phyloP scores from a whole-genome alignment of 1,140 invertebrate genomes.

The Paramacrobiotus metropolitanus region DNA sequence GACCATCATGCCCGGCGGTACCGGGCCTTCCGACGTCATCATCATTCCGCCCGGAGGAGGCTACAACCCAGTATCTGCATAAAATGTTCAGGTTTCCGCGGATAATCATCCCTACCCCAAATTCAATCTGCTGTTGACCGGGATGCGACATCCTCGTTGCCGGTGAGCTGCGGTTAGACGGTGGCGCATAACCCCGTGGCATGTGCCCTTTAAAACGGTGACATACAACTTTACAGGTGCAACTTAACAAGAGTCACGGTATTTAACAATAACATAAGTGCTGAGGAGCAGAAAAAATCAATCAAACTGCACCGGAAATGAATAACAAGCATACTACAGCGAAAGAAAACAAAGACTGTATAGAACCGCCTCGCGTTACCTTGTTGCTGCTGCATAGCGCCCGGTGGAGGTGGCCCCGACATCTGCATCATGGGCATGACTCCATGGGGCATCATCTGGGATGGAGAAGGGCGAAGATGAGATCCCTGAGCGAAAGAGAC shows the following conservation, averaged over 20 bases:
- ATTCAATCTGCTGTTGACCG: background rate
- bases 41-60: background rate
- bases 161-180: background rate
- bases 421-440: background rate
- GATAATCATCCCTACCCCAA: background rate
- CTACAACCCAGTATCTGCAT: background rate
- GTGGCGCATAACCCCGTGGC: background rate
- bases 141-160: background rate
- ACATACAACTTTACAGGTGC: too few species aligned
- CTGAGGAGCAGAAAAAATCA: too few species aligned
- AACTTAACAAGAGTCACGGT: too few species aligned
- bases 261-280: too few species aligned
- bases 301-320: too few species aligned
- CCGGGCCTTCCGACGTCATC: background rate
- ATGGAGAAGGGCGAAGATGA: background rate
- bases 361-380: too few species aligned
- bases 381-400: background rate
- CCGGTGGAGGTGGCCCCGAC: background rate
- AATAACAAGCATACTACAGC: too few species aligned
- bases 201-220: background rate
- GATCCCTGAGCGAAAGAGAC: background rate
- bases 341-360: too few species aligned
- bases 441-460: background rate
- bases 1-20: background rate
- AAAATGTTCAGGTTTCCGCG: background rate